Percentiles rank a stretch among this genome's conserved stretches.
These are phyloP conservation scores for Knipowitschia caucasica DNA, from an alignment of 2,797 vertebrate genomes.

Conservation along the genomic window DNA sequence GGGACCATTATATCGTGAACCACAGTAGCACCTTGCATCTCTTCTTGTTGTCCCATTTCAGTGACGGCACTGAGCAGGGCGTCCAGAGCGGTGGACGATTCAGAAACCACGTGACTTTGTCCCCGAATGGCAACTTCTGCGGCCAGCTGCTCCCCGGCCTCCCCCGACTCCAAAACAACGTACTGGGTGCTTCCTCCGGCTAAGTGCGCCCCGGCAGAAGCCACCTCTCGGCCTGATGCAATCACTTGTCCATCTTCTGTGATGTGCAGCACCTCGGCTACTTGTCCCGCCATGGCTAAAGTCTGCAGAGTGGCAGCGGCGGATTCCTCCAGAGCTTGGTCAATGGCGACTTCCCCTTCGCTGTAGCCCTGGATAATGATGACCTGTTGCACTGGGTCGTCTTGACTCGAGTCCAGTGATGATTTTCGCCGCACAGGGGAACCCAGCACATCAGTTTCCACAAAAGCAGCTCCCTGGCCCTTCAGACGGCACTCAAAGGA, in stretches of 20 bases:
- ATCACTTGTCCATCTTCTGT: constrained; percentile 93
- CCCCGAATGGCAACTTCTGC: constrained; percentile 50
- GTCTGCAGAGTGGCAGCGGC: constrained; percentile 94
- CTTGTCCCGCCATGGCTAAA: constrained; percentile 90
- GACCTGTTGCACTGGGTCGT: constrained; percentile 86
- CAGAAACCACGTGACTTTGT: constrained; percentile 64
- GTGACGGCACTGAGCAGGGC: constrained; percentile 92
- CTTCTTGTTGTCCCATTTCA: constrained; percentile 83
- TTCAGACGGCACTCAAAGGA: constrained; percentile 96
- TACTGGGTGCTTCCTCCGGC: constrained; percentile 81
- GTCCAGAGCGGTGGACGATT: constrained; percentile 86
- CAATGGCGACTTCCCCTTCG: constrained; percentile 81
- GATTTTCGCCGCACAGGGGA: constrained; percentile 41
- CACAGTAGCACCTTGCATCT: constrained; percentile 37
- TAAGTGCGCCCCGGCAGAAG: constrained; percentile 65
- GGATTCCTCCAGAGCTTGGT: constrained; percentile 88
- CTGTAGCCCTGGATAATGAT: constrained; percentile 93
- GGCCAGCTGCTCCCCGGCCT: constrained; percentile 45
- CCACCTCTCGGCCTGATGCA: constrained; percentile 75
- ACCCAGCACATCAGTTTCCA: constrained; percentile 78
- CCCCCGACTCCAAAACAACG: constrained; percentile 83
- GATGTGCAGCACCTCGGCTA: constrained; percentile 92
- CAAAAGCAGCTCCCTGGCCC: constrained; percentile 92
- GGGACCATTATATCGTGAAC: constrained; percentile 49
- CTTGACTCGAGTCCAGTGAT: constrained; percentile 49